These are phyloP conservation scores for Pachydiplax longipennis DNA, from an alignment of 2,888 invertebrate species.

Conservation along the genomic window DNA sequence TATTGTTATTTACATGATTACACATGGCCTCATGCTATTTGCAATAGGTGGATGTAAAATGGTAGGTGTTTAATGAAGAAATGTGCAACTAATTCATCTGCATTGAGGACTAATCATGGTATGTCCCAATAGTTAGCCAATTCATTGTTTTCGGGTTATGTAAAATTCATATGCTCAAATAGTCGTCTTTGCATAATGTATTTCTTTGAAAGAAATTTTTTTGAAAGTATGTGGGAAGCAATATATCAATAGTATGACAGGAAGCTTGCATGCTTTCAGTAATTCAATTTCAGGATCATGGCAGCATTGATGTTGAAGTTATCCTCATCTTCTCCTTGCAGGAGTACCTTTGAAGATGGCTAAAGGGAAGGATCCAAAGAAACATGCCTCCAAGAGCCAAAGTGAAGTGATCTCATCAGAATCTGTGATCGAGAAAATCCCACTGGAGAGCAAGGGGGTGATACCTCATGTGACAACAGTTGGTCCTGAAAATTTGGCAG, in stretches of 20 bases:
- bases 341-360: slow-evolving; percentile 55
- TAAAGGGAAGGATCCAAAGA: slow-evolving; percentile 51
- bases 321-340: slow-evolving; percentile 46
- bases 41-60: slow-evolving; percentile 36
- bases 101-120: slow-evolving; percentile 33
- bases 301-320: neutral
- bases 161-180: neutral
- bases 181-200: neutral
- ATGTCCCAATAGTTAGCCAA: slow-evolving; percentile 22
- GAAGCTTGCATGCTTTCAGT: neutral
- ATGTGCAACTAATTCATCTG: slow-evolving; percentile 13
- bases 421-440: neutral
- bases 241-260: neutral
- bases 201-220: neutral
- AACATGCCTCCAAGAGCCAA: neutral
- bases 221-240: neutral
- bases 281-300: neutral
- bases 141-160: slow-evolving; percentile 14
- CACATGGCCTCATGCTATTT: slow-evolving; percentile 34
- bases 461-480: slow-evolving; percentile 53
- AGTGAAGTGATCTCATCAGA: slow-evolving; percentile 1
- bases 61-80: slow-evolving; percentile 40
- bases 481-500: slow-evolving; percentile 55
- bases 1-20: slow-evolving; percentile 1
- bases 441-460: slow-evolving; percentile 7